Evolutionary conservation across 2,888 invertebrate genomes (phyloP).

Genomic region (Pyralis farinalis): DNA sequence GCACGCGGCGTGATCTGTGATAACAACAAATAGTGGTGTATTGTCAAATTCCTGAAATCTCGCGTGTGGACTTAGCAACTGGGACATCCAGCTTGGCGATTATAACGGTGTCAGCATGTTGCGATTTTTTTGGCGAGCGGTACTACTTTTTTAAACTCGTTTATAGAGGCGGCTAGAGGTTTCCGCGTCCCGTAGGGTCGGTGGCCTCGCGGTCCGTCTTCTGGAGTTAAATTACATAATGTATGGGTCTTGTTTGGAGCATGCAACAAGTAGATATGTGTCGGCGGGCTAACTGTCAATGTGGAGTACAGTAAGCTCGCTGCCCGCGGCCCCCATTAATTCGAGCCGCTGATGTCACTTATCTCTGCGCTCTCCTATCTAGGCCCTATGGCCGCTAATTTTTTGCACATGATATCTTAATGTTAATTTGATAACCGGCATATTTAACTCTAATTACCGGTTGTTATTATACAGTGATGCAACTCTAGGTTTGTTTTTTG

Average conservation of each 20-base stretch:
- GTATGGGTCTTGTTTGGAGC: constrained; percentile 73
- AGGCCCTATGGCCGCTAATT: constrained; percentile 79
- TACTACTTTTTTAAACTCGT: constrained; percentile 82
- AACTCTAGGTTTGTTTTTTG: constrained; percentile 50
- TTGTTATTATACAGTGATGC: constrained; percentile 56
- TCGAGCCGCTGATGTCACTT: constrained; percentile 80
- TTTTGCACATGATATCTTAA: constrained; percentile 71
- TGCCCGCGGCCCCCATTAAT: constrained; percentile 80
- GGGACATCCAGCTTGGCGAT: constrained; percentile 81
- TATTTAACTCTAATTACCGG: constrained; percentile 63
- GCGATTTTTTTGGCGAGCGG: constrained; percentile 82
- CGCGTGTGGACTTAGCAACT: constrained; percentile 73
- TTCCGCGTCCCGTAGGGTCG: constrained; percentile 81
- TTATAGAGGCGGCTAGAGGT: constrained; percentile 79
- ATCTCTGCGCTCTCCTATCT: constrained; percentile 78
- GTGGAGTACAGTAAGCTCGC: constrained; percentile 79
- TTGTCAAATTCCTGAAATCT: constrained; percentile 62
- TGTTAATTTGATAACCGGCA: constrained; percentile 69
- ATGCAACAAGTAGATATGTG: constrained; percentile 82
- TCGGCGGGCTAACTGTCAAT: constrained; percentile 80
- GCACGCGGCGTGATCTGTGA: constrained; percentile 67
- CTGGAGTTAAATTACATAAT: constrained; percentile 81
- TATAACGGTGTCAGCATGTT: constrained; percentile 82
- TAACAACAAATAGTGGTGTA: constrained; percentile 70
- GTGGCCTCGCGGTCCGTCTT: constrained; percentile 73